Percentiles rank a stretch among this genome's conserved stretches.
Conservation (phyloP, 1,140 invertebrate genomes). For the Alviniconcha marisindica region DNA sequence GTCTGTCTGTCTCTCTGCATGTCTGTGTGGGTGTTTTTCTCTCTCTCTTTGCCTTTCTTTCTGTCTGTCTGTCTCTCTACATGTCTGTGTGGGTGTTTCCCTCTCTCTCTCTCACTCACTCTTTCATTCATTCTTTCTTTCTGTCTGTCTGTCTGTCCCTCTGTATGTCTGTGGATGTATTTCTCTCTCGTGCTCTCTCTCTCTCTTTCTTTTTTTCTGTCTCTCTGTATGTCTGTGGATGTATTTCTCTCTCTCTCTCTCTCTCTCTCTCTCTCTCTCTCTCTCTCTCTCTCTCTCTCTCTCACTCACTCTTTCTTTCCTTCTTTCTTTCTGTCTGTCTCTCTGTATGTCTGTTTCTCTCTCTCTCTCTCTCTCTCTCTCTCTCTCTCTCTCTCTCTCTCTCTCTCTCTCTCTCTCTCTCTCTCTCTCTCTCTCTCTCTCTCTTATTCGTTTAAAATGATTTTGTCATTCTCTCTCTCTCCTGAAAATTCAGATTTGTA, state of each 20-base stretch:
- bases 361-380: conserved; percentile 13
- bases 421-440: conserved; percentile 24
- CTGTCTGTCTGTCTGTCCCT: background rate
- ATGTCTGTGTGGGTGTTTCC: too few relatives aligned
- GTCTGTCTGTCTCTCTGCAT: too few relatives aligned
- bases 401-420: conserved; percentile 14
- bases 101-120: conserved; percentile 6
- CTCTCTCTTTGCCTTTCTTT: background rate
- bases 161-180: too few relatives aligned
- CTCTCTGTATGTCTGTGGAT: too few relatives aligned
- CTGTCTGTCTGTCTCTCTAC: conserved; percentile 1
- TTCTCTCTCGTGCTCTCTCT: background rate
- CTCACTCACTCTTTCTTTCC: background rate
- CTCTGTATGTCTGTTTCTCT: too few relatives aligned
- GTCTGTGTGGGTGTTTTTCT: too few relatives aligned
- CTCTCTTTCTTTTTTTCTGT: background rate
- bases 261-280: background rate
- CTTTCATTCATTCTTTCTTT: background rate
- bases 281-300: background rate
- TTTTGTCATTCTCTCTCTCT: too few relatives aligned
- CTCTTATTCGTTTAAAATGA: background rate
- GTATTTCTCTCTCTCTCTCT: conserved; percentile 7
- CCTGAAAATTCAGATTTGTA: too few relatives aligned
- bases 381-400: background rate
- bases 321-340: background rate